Percentiles rank a stretch among this genome's conserved stretches.
Evolutionary conservation across 2,797 vertebrate genomes (phyloP).

Genomic region (Muscicapa comitata): DNA sequence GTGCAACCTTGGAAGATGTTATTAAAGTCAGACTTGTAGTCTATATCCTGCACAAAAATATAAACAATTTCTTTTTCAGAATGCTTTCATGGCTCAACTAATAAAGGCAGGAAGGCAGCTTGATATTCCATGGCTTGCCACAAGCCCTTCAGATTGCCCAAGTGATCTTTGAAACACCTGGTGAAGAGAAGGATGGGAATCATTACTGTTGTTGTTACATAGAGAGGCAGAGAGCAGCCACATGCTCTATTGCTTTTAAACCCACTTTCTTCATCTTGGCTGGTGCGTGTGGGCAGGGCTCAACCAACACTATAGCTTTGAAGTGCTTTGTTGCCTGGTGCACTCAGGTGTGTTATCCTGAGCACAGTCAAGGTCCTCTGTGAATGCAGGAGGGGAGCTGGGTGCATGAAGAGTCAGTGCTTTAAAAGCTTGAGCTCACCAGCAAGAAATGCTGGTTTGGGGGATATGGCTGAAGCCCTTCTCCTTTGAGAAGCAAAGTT

Average conservation of each 20-base stretch:
- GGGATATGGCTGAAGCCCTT: background rate
- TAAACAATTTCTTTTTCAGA: background rate
- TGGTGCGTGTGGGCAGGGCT: background rate
- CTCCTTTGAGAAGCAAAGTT: background rate
- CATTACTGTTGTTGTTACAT: background rate
- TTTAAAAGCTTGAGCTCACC: background rate
- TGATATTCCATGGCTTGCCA: background rate
- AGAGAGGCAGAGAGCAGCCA: background rate
- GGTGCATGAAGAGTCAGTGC: background rate
- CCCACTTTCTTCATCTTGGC: background rate
- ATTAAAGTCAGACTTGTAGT: background rate
- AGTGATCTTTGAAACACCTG: background rate
- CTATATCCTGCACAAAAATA: background rate
- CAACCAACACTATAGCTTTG: background rate
- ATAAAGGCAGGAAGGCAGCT: background rate
- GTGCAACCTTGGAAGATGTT: background rate
- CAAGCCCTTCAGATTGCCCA: background rate
- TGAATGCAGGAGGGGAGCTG: background rate
- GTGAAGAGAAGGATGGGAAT: background rate
- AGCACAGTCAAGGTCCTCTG: background rate
- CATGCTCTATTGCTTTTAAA: background rate
- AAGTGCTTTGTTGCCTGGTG: background rate
- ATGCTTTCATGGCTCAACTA: background rate
- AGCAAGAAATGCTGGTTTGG: background rate
- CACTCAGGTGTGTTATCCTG: background rate